phyloP scores from a whole-genome alignment of 2,113 vertebrate species.

The Mustela nigripes region DNA sequence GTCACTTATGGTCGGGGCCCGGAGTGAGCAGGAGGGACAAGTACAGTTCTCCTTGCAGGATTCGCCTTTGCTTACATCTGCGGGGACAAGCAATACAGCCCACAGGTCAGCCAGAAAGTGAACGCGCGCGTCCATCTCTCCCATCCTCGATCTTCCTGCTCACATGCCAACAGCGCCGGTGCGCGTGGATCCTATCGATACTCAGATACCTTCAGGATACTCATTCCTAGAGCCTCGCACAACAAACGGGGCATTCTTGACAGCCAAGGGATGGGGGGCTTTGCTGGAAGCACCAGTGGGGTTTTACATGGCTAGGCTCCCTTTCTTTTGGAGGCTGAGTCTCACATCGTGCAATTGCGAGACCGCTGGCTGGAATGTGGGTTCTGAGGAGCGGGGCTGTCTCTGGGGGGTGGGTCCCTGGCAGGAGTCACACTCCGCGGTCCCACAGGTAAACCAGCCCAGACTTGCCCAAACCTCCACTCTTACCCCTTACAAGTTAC shows the following conservation, averaged over 20 bases:
- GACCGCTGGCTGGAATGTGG: not conserved
- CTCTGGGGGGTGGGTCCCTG: not conserved
- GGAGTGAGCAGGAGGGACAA: conserved; percentile 87
- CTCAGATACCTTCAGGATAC: not conserved
- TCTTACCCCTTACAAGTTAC: not conserved
- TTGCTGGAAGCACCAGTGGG: not conserved
- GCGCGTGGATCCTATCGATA: no score
- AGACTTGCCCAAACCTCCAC: not conserved
- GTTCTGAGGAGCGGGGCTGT: not conserved
- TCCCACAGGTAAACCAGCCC: not conserved
- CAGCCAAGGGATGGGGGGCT: not conserved
- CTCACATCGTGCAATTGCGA: not conserved
- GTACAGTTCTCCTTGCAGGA: conserved; percentile 83
- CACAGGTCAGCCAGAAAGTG: not conserved
- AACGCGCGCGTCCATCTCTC: rapidly evolving
- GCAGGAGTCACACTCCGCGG: rapidly evolving
- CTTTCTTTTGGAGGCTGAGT: not conserved
- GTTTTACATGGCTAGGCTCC: not conserved
- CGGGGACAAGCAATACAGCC: conserved; percentile 52
- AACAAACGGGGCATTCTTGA: not conserved
- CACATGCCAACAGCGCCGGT: not conserved
- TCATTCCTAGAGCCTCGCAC: not conserved
- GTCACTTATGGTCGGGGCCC: conserved; percentile 96
- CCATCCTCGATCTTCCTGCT: not conserved
- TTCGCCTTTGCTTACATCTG: conserved; percentile 81